Evolutionary conservation across 1,140 invertebrate species (phyloP).

Genomic region (Vanessa tameamea): DNA sequence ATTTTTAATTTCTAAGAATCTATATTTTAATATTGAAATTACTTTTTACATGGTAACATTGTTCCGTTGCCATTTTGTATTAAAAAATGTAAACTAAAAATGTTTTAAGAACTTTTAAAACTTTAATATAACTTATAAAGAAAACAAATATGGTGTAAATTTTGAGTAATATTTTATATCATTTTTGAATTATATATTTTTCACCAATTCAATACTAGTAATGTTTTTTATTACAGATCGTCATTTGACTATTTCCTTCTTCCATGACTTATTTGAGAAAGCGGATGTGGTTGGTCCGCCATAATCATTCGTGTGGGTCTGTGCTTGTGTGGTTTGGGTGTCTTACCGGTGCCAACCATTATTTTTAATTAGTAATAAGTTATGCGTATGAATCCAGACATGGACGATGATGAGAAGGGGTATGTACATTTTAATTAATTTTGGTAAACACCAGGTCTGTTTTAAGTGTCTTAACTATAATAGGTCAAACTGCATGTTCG

Average conservation of each 20-base stretch:
- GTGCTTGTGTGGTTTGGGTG: slow-evolving; percentile 81
- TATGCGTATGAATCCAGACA: slow-evolving; percentile 82
- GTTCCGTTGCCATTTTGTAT: slow-evolving; percentile 36
- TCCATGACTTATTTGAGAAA: slow-evolving; percentile 74
- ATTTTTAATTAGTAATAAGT: slow-evolving; percentile 82
- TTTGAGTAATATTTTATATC: slow-evolving; percentile 2
- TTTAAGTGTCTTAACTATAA: slow-evolving; percentile 66
- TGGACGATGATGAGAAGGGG: slow-evolving; percentile 82
- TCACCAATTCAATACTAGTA: not conserved
- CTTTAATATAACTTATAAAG: slow-evolving; percentile 17
- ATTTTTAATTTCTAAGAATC: too few relatives aligned
- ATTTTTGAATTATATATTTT: slow-evolving; percentile 14
- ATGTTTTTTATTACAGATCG: slow-evolving; percentile 10
- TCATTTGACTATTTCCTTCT: slow-evolving; percentile 62
- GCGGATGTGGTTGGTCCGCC: slow-evolving; percentile 81
- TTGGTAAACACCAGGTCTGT: slow-evolving; percentile 43
- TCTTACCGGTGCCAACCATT: slow-evolving; percentile 81
- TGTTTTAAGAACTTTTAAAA: slow-evolving; percentile 23
- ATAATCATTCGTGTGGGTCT: slow-evolving; percentile 82
- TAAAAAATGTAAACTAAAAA: slow-evolving; percentile 19
- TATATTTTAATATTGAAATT: not conserved
- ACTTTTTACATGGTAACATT: slow-evolving; percentile 37
- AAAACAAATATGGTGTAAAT: not conserved
- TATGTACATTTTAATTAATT: slow-evolving; percentile 63
- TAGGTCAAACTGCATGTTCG: slow-evolving; percentile 81